Base-by-base conservation (phyloP, 2,113 vertebrate genomes). In the Zapus hudsonius region DNA sequence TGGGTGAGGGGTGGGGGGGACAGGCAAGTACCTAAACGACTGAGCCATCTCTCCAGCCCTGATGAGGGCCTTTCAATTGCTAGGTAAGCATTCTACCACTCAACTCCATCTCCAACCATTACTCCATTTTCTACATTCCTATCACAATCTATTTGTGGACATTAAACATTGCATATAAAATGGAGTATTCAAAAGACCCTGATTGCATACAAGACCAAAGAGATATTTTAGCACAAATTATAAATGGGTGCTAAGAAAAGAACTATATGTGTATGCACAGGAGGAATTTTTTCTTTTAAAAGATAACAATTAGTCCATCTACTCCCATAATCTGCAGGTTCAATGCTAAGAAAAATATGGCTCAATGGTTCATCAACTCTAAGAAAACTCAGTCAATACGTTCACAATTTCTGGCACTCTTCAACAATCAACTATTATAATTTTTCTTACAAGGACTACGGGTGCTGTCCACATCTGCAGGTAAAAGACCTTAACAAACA, bases 181-280 rank as follows among this genome's bases (percentile, higher is more conserved):
- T 29, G 31, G 33, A 61, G 25, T 75, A 85, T 72, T 57, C 80
- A 72, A 92, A 95, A n/a, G 29, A 69, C 31, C 23, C 52, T 74
- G 22, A 79, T 0, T 61, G 9, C 7, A 76, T n/a, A 87, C 10
- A 66, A 82, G 64, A 36, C 38, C 44, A 44, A 44, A 87, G 52
- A 87, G 17, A 8, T 38, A 70, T 80, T 57, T 92, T 79, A 90
- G 83, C 29, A 78, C 44, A 36, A 88, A 85, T 22, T 84, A 69
- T 73, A 94, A 96, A 90, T 69, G 15, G 47, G 31, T 69, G 66
- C 33, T 38, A 85, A 80, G 66, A 79, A 61, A 89, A 79, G 20
- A 84, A 55, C 27, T 55, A 84, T 36, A 33, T 36, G 4, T 52
- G 61, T 64, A 22, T 44, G 76, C 44, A 83, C 0, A 79, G 59